Base-by-base conservation (phyloP, 2,797 vertebrate genomes). In the Crenuchus spilurus region DNA sequence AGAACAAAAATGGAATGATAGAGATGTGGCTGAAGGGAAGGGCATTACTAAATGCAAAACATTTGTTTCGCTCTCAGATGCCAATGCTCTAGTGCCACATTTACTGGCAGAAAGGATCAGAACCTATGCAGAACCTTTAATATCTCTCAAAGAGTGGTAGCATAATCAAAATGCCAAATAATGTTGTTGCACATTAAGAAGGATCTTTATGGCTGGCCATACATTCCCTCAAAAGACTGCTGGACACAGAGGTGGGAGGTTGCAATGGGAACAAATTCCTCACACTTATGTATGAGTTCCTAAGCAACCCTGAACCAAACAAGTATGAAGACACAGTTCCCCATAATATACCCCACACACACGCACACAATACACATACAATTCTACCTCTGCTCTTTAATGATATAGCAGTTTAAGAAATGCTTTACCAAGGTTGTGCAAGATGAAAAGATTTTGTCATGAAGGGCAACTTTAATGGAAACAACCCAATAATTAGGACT, bases 211-310 rank as follows among this genome's bases (percentile, higher is more conserved):
- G 33, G 42, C 10, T 49, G 52, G 35, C 44, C 2, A 10, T 66
- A 37, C 62, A 48, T 48, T 67, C 58, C 64, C 24, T 14, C 33
- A 9, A 31, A 64, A 70, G 30, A 9, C 39, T 44, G 61, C 16
- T 52, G 26, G 51, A 57, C 26, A 10, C 16, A n/a, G 49, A 42
- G n/a, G 30, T 48, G 41, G 49, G 18, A 26, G 44, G 37, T 46
- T 20, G 22, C 44, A 58, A 67, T 16, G 31, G 44, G 26, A 55
- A 55, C 16, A 76, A 49, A 75, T 79, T 75, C 73, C 49, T 60
- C 55, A 61, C 68, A 66, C 57, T 63, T n/a, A 26, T 42, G 39
- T 70, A 9, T 20, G 13, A 24, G 73, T 75, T 61, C 6, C 55
- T 31, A 64, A 66, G 77, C 67, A 79, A 61, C 52, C 20, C 37